Conservation (phyloP, 2,113 vertebrate species). For the Candoia aspera region DNA sequence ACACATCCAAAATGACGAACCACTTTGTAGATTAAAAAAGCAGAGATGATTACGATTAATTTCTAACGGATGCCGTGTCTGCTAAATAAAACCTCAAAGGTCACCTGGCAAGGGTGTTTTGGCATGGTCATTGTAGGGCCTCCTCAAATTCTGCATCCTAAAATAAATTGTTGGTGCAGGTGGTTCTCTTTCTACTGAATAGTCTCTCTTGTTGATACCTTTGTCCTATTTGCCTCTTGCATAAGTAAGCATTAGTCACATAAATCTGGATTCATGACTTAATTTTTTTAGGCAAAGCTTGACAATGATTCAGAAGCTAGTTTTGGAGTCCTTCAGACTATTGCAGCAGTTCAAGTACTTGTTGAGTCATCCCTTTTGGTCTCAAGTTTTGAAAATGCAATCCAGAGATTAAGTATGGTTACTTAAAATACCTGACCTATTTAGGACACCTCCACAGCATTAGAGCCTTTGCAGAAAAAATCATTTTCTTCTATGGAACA, state of each 20-base stretch:
- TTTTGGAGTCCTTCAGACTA: not conserved
- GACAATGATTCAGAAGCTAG: not conserved
- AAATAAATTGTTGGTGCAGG: not conserved
- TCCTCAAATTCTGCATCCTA: not conserved
- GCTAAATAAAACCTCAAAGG: not conserved
- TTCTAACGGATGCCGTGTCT: not conserved
- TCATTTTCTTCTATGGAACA: not conserved
- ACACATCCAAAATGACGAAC: not conserved
- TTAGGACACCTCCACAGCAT: not conserved
- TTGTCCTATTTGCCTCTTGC: not conserved
- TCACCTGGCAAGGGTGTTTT: not conserved
- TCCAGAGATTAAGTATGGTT: not conserved
- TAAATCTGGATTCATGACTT: not conserved
- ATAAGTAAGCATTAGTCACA: not conserved
- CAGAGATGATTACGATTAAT: not conserved
- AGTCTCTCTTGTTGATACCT: not conserved
- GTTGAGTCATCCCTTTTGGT: slow-evolving; percentile 1
- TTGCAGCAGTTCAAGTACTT: not conserved
- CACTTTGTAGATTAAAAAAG: not conserved
- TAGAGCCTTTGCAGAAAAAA: not conserved
- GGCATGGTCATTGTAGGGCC: not conserved
- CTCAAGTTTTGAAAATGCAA: slow-evolving; percentile 3
- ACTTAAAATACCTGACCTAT: not conserved
- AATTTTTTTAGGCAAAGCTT: not conserved
- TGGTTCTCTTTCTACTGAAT: not conserved